Percentiles rank a stretch among this genome's conserved stretches.
Conservation (phyloP, 2,888 invertebrate species). For the Oithona nana region DNA sequence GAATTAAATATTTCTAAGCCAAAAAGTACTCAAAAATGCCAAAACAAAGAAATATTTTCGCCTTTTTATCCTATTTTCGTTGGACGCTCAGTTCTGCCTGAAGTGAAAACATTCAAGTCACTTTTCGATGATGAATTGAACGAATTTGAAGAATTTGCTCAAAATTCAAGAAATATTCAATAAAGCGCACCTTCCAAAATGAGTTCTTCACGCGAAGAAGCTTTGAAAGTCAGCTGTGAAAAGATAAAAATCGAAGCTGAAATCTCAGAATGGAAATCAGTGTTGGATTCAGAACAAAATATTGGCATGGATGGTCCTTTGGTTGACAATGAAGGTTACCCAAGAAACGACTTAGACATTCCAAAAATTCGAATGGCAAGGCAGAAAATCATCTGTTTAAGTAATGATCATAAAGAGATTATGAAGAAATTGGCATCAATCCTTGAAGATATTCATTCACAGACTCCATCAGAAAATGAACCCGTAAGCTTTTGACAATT, state of each 20-base stretch:
- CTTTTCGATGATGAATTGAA: no score
- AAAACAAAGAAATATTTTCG: no score
- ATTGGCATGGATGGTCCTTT: constrained; percentile 68
- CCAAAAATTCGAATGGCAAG: constrained; percentile 75
- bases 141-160: no score
- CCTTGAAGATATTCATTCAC: constrained; percentile 42
- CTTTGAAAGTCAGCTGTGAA: background rate
- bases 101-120: no score
- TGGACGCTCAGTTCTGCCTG: no score
- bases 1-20: no score
- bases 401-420: constrained; percentile 61
- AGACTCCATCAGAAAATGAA: constrained; percentile 22
- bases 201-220: background rate
- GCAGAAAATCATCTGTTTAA: constrained; percentile 51
- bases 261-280: background rate
- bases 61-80: no score
- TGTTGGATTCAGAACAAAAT: constrained; percentile 15
- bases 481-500: no score
- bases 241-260: background rate
- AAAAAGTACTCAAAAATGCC: no score
- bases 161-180: no score
- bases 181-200: no score
- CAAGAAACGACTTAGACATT: constrained; percentile 69
- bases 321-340: constrained; percentile 68
- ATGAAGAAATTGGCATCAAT: constrained; percentile 67